These are phyloP conservation scores for Phylloscopus trochiloides DNA, from an alignment of 2,113 vertebrate genomes.

Conservation along the genomic window DNA sequence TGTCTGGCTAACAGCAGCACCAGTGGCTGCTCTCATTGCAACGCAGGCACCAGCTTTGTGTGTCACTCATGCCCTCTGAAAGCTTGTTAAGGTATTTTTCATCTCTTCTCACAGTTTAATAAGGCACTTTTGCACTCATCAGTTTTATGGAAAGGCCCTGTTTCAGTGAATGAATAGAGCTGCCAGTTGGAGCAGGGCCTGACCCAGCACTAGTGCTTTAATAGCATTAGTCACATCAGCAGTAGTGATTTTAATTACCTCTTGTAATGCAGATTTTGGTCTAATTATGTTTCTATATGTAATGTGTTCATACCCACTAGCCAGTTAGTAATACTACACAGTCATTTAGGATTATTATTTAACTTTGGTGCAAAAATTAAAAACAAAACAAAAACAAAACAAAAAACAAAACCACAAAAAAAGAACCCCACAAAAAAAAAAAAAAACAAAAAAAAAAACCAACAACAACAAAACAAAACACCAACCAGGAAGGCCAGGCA, in stretches of 20 bases:
- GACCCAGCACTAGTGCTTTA: not conserved
- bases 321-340: not conserved
- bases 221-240: not conserved
- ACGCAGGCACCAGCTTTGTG: not conserved
- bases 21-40: not conserved
- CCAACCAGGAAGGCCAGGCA: not conserved
- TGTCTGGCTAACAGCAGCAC: not conserved
- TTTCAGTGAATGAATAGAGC: accelerated
- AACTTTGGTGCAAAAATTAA: not conserved
- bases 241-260: not conserved
- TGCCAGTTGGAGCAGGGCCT: not conserved
- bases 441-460: too few species aligned
- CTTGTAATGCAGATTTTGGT: not conserved
- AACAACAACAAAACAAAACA: too few species aligned
- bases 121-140: not conserved
- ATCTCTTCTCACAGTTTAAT: not conserved
- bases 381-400: not conserved
- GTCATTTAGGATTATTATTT: not conserved
- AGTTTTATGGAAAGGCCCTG: not conserved
- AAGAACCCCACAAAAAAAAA: not conserved
- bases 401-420: too few species aligned
- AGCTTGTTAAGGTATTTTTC: not conserved
- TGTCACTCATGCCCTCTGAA: not conserved
- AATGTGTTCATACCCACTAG: not conserved
- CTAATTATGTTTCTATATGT: not conserved